A percentile compares a stretch with the other conserved stretches of the same genome.
Conservation (phyloP, 2,113 vertebrate genomes). For the Rhegmatorhina hoffmannsi region DNA sequence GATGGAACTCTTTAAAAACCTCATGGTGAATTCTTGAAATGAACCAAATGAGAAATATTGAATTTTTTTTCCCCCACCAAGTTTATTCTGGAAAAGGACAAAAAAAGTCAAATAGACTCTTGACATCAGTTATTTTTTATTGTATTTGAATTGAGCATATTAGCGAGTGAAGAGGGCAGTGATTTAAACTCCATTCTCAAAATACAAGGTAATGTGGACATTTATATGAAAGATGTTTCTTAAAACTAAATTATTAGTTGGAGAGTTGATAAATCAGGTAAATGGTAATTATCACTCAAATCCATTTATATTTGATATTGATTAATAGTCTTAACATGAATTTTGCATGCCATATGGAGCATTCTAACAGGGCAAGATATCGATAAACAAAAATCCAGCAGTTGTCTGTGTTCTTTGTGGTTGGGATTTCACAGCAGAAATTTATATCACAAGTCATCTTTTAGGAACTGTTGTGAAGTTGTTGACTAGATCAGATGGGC, state of each 20-base stretch:
- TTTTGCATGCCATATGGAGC: neutral
- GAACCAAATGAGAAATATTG: neutral
- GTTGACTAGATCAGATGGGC: neutral
- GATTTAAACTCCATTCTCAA: neutral
- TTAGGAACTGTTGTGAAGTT: neutral
- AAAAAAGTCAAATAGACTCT: neutral
- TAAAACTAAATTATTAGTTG: neutral
- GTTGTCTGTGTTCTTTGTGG: neutral
- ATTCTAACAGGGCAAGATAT: neutral
- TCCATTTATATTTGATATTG: neutral
- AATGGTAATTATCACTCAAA: neutral
- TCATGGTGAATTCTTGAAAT: neutral
- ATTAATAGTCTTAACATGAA: neutral
- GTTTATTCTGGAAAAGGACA: constrained; percentile 7
- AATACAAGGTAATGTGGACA: neutral
- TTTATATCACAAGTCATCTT: neutral
- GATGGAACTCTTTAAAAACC: neutral
- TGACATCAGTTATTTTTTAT: neutral
- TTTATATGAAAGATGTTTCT: neutral
- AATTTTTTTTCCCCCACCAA: neutral
- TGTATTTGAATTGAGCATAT: neutral
- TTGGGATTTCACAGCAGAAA: neutral
- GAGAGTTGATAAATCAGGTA: neutral
- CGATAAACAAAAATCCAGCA: neutral
- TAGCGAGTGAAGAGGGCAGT: neutral